These are phyloP conservation scores for Drosophila paramelanica DNA, from an alignment of 2,888 invertebrate species.

Conservation along the genomic window DNA sequence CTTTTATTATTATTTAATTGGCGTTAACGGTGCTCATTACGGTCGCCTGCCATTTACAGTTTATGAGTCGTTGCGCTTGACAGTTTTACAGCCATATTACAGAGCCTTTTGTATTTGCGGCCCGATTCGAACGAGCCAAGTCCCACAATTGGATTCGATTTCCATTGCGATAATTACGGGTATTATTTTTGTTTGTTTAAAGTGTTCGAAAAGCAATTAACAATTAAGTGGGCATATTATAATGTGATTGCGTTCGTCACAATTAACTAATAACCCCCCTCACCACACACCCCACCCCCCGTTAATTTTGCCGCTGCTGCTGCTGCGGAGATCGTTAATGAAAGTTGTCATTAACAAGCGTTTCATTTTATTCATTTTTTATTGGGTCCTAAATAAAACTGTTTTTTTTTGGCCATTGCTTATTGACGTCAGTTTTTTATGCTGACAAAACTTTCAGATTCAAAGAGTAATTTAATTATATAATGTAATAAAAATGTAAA, in stretches of 20 bases:
- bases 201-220: conserved; percentile 78
- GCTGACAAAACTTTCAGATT: conserved; percentile 30
- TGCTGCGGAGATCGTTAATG: conserved; percentile 56
- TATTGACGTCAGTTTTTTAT: conserved; percentile 9
- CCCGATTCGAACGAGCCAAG: conserved; percentile 5
- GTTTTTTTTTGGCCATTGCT: conserved; percentile 30
- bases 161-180: conserved; percentile 59
- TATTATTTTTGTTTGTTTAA: conserved; percentile 70
- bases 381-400: conserved; percentile 41
- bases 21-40: conserved; percentile 36
- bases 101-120: conserved; percentile 27
- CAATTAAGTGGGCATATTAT: conserved; percentile 72
- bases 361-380: conserved; percentile 44
- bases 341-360: conserved; percentile 66
- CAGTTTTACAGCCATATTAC: conserved; percentile 65
- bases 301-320: conserved; percentile 4
- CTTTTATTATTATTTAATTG: conserved; percentile 71
- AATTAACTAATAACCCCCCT: conserved; percentile 71
- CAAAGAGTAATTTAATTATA: conserved; percentile 12
- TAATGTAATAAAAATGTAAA: background rate
- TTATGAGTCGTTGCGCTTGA: conserved; percentile 56
- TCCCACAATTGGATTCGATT: conserved; percentile 37
- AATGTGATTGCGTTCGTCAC: conserved; percentile 71
- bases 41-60: conserved; percentile 25
- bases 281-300: conserved; percentile 2